Evolutionary conservation across 2,113 vertebrate genomes (phyloP).

Genomic region (Harpagus bidentatus): DNA sequence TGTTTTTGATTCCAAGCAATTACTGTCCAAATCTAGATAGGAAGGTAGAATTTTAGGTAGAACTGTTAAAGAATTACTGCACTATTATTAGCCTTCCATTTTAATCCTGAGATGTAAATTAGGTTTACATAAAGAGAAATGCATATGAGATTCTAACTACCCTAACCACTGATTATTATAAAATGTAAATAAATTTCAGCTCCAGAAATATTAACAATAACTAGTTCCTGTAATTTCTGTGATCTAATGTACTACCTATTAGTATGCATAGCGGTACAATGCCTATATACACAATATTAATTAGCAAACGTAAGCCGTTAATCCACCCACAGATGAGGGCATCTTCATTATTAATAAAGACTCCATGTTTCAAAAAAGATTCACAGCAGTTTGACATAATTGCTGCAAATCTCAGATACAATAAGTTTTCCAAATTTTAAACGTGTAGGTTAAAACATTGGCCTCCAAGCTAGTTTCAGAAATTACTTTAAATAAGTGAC

Average conservation of each 20-base stretch:
- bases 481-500: neutral
- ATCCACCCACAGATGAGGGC: neutral
- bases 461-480: slow-evolving; percentile 27
- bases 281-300: neutral
- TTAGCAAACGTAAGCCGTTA: neutral
- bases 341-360: neutral
- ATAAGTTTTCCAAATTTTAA: neutral
- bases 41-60: neutral
- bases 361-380: neutral
- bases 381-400: neutral
- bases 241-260: neutral
- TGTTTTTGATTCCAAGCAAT: neutral
- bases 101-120: neutral
- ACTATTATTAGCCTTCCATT: neutral
- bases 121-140: neutral
- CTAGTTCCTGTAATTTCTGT: neutral
- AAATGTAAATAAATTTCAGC: neutral
- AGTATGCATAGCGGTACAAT: neutral
- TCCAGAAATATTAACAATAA: neutral
- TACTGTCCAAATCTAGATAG: neutral
- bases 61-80: neutral
- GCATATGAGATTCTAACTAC: neutral
- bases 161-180: neutral
- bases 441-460: neutral
- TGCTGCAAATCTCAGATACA: neutral